These are phyloP conservation scores for Eubasilissa regina DNA, from an alignment of 1,140 invertebrate genomes.

Conservation along the genomic window DNA sequence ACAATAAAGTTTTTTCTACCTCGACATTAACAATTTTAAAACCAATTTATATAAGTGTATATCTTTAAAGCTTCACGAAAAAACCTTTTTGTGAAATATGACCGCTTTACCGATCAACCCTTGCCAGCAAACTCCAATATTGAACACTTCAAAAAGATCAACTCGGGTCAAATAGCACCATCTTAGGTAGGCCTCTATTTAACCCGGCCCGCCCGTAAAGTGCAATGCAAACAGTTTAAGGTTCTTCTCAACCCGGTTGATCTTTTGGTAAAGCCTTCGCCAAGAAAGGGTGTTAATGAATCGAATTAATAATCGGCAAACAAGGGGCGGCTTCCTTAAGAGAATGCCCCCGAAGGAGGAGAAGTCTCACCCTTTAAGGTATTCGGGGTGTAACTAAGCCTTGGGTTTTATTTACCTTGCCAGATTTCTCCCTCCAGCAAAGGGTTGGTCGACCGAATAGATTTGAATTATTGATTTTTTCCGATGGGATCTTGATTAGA, in stretches of 20 bases:
- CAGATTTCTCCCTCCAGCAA: conserved; percentile 14
- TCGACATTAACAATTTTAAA: too few species aligned
- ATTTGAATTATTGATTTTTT: conserved; percentile 33
- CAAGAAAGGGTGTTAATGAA: conserved; percentile 60
- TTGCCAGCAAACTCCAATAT: too few species aligned
- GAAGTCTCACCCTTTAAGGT: conserved; percentile 7
- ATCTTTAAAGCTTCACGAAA: too few species aligned
- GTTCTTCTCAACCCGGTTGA: conserved; percentile 54
- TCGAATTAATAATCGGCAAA: conserved; percentile 62
- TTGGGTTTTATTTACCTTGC: conserved; percentile 41
- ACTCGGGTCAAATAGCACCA: conserved; percentile 21
- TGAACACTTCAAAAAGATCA: too few species aligned
- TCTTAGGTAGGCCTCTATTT: conserved; percentile 2
- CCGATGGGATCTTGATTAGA: background rate
- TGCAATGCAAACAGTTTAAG: conserved; percentile 60
- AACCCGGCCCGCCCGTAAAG: conserved; percentile 30
- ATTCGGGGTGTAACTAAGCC: conserved; percentile 22
- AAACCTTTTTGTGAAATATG: too few species aligned
- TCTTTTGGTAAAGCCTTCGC: conserved; percentile 53
- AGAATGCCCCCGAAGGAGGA: background rate
- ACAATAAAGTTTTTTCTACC: too few species aligned
- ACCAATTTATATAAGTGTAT: too few species aligned
- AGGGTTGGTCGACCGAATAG: conserved; percentile 6
- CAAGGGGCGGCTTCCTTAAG: conserved; percentile 48
- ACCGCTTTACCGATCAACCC: too few species aligned